These are phyloP conservation scores for Mylabris sibirica DNA, from an alignment of 2,888 invertebrate genomes.

Conservation along the genomic window DNA sequence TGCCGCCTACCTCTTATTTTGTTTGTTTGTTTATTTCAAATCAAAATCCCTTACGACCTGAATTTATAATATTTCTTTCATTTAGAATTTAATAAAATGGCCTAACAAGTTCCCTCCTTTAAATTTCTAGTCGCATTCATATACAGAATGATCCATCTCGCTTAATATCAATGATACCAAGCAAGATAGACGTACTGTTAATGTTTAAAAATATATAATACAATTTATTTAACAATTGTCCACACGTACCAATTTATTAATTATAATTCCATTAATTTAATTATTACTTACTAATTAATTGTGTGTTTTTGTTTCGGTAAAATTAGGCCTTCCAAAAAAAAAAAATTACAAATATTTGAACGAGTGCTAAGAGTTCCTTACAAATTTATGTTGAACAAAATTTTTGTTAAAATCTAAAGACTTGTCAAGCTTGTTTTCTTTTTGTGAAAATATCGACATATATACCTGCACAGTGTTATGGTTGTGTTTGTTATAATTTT, in stretches of 20 bases:
- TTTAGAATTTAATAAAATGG: conserved; percentile 47
- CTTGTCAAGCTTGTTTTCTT: too few relatives aligned
- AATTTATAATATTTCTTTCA: conserved; percentile 46
- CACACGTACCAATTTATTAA: conserved; percentile 45
- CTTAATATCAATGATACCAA: too few relatives aligned
- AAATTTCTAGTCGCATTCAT: conserved; percentile 58
- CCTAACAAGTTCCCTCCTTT: conserved; percentile 63
- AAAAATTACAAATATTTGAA: too few relatives aligned
- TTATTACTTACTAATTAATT: not conserved
- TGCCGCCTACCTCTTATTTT: not conserved
- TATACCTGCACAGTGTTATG: conserved; percentile 52
- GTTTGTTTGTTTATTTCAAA: conserved; percentile 6
- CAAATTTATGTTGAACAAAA: conserved; percentile 38
- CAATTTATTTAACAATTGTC: conserved; percentile 39
- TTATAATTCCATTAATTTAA: conserved; percentile 44
- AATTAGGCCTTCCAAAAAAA: conserved; percentile 41
- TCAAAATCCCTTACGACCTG: conserved; percentile 37
- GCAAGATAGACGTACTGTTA: too few relatives aligned
- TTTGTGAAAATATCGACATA: conserved; percentile 18
- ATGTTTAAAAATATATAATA: too few relatives aligned
- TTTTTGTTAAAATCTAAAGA: conserved; percentile 10
- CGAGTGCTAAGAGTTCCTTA: conserved; percentile 46
- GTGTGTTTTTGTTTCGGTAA: not conserved
- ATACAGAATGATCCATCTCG: not conserved
- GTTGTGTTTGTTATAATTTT: conserved; percentile 47